Percentiles rank a stretch among this genome's conserved stretches.
Evolutionary conservation across 2,888 invertebrate genomes (phyloP).

Genomic region (Standfussiana lucernea): DNA sequence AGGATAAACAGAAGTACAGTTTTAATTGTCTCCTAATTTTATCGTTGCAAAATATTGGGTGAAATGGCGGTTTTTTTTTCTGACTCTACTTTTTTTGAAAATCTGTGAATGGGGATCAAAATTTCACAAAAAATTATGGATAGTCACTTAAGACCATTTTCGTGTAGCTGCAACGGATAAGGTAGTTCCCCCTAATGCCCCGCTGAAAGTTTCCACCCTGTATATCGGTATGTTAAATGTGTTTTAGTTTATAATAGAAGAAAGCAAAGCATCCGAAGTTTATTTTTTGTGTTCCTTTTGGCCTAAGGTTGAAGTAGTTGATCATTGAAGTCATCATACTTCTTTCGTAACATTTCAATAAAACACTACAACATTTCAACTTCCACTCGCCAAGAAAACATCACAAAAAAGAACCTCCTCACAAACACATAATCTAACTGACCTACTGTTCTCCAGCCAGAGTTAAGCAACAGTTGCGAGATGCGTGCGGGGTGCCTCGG

Average conservation of each 20-base stretch:
- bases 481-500: conserved; percentile 82
- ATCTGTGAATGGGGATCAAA: too few species aligned
- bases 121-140: too few species aligned
- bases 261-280: not conserved
- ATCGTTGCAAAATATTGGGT: too few species aligned
- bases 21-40: not conserved
- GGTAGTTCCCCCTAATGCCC: too few species aligned
- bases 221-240: not conserved
- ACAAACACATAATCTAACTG: conserved; percentile 51
- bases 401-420: conserved; percentile 2
- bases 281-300: not conserved
- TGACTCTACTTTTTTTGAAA: too few species aligned
- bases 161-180: too few species aligned
- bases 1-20: conserved; percentile 35
- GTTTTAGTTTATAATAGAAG: not conserved
- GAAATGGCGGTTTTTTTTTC: too few species aligned
- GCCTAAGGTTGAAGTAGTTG: not conserved
- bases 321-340: not conserved
- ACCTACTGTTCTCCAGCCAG: conserved; percentile 70
- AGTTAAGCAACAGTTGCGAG: conserved; percentile 89
- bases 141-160: too few species aligned
- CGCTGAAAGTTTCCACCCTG: too few species aligned
- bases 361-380: too few species aligned
- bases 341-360: not conserved
- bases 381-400: not conserved